These are phyloP conservation scores for Molossus molossus DNA, from an alignment of 2,797 vertebrate species.

Conservation along the genomic window DNA sequence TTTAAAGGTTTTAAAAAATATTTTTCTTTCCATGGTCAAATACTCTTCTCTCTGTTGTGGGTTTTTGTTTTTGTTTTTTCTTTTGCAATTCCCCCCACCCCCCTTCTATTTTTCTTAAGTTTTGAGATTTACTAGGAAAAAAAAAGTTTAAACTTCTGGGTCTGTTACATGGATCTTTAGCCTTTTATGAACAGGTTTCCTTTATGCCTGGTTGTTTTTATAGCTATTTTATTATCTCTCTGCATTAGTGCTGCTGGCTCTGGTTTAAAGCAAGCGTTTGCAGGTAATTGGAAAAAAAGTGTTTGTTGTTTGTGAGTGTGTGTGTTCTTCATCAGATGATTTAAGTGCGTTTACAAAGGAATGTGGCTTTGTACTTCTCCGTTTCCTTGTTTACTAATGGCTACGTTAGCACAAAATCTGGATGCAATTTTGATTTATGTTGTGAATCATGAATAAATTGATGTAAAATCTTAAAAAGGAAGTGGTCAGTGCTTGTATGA, in stretches of 20 bases:
- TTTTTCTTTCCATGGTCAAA: constrained; percentile 72
- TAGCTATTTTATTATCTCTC: constrained; percentile 87
- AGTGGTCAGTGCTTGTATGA: constrained; percentile 76
- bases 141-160: constrained; percentile 88
- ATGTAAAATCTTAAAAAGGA: constrained; percentile 77
- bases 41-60: constrained; percentile 69
- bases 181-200: constrained; percentile 85
- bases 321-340: constrained; percentile 80
- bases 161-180: constrained; percentile 87
- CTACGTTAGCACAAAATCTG: constrained; percentile 74
- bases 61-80: constrained; percentile 60
- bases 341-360: constrained; percentile 80
- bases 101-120: constrained; percentile 81
- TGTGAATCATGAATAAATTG: constrained; percentile 75
- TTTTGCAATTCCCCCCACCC: neutral
- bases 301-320: constrained; percentile 86
- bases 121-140: constrained; percentile 78
- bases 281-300: constrained; percentile 89
- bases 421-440: constrained; percentile 75
- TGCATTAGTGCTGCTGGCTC: constrained; percentile 88
- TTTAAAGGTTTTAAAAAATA: constrained; percentile 77
- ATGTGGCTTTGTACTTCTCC: constrained; percentile 74
- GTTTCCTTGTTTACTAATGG: constrained; percentile 77
- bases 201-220: constrained; percentile 87
- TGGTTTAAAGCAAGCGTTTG: constrained; percentile 88